Evolutionary conservation across 2,888 invertebrate species (phyloP).

Genomic region (Dasysyrphus albostriatus): DNA sequence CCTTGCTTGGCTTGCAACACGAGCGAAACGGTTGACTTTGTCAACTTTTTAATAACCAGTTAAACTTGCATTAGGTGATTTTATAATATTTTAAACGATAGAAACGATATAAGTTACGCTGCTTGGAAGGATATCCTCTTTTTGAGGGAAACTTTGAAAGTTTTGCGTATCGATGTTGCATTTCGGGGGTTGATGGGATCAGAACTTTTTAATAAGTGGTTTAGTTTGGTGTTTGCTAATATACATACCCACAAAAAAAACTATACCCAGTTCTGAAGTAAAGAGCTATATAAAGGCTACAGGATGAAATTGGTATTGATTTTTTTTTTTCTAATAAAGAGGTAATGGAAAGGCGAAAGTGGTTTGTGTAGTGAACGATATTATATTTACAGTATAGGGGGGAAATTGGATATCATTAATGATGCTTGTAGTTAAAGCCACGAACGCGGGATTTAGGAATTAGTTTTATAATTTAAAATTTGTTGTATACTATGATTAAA

Average conservation of each 20-base stretch:
- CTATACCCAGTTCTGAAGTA: not conserved
- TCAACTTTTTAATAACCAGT: slow-evolving; percentile 73
- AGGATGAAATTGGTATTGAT: not conserved
- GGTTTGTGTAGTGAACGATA: not conserved
- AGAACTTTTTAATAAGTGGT: slow-evolving; percentile 55
- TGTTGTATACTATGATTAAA: not conserved
- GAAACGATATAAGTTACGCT: slow-evolving; percentile 39
- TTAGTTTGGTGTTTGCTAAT: slow-evolving; percentile 12
- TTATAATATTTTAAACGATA: slow-evolving; percentile 42
- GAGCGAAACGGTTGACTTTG: slow-evolving; percentile 41
- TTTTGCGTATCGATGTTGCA: slow-evolving; percentile 27
- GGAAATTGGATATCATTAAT: not conserved
- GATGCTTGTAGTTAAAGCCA: not conserved
- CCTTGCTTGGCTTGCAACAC: not conserved
- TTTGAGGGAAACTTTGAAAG: slow-evolving; percentile 5
- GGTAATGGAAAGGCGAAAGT: not conserved
- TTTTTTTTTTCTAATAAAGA: not conserved
- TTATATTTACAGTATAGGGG: not conserved
- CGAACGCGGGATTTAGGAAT: not conserved
- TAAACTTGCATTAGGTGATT: slow-evolving; percentile 67
- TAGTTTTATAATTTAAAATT: not conserved
- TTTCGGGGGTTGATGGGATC: not conserved
- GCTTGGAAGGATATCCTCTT: slow-evolving; percentile 38
- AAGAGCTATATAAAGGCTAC: not conserved
- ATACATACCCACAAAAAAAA: not conserved